Percentiles rank a stretch among this genome's conserved stretches.
Evolutionary conservation across 2,113 vertebrate genomes (phyloP).

Genomic region (Xiphophorus couchianus): DNA sequence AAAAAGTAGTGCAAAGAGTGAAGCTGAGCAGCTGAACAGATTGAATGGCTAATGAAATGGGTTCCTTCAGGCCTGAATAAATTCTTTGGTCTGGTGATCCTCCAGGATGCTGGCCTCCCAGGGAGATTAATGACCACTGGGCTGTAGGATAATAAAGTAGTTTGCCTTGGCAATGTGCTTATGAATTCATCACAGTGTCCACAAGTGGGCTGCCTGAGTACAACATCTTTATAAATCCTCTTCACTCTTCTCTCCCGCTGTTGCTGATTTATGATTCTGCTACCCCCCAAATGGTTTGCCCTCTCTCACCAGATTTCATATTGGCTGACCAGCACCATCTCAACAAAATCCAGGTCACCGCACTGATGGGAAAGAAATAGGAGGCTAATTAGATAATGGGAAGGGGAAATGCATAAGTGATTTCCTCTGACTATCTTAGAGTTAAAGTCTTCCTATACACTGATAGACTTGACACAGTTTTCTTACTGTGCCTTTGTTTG

Average conservation of each 20-base stretch:
- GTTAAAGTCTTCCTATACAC: background rate
- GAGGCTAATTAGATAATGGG: constrained; percentile 93
- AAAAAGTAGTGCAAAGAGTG: constrained; percentile 26
- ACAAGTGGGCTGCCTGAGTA: constrained; percentile 89
- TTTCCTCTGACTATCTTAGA: background rate
- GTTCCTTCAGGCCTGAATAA: constrained; percentile 93
- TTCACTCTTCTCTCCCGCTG: constrained; percentile 85
- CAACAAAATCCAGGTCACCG: constrained; percentile 88
- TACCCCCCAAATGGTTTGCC: constrained; percentile 72
- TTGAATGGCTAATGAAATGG: constrained; percentile 97
- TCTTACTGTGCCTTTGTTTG: no score
- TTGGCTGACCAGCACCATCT: constrained; percentile 78
- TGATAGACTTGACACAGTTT: background rate
- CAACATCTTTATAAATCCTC: constrained; percentile 97
- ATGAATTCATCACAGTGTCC: constrained; percentile 97
- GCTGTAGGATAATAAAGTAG: constrained; percentile 94
- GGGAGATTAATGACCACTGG: constrained; percentile 95
- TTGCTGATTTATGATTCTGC: constrained; percentile 88
- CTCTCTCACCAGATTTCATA: constrained; percentile 72
- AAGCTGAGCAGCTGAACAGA: constrained; percentile 76
- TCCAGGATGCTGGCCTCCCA: constrained; percentile 84
- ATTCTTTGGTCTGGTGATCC: constrained; percentile 86
- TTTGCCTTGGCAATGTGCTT: constrained; percentile 93
- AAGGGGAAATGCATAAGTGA: constrained; percentile 85
- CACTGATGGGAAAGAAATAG: constrained; percentile 92